Evolutionary conservation across 2,113 vertebrate genomes (phyloP).

Genomic region (Ptilonorhynchus violaceus): DNA sequence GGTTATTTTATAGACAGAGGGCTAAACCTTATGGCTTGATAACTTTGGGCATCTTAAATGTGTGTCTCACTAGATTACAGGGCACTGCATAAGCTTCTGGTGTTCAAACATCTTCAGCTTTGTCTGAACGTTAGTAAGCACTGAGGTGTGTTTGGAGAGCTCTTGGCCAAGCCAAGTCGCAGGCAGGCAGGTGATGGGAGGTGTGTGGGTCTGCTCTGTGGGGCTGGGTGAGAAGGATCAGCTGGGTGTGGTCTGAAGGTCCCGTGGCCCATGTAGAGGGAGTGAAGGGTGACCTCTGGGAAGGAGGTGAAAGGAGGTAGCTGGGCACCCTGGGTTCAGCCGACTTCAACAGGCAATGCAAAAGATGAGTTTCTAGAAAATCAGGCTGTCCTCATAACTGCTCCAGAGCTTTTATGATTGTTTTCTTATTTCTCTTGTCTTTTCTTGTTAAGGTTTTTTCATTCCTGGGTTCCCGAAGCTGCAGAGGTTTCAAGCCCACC

Average conservation of each 20-base stretch:
- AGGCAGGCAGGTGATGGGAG: neutral
- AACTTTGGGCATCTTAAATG: neutral
- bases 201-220: neutral
- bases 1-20: neutral
- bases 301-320: neutral
- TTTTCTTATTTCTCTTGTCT: conserved; percentile 5
- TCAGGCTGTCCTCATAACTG: accelerated
- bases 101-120: neutral
- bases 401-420: neutral
- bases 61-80: neutral
- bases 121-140: neutral
- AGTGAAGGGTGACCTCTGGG: neutral
- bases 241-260: neutral
- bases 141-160: neutral
- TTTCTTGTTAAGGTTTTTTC: conserved; percentile 78
- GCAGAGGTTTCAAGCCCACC: conserved; percentile 87
- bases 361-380: neutral
- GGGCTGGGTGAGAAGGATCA: neutral
- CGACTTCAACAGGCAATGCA: neutral
- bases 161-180: neutral
- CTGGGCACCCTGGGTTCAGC: neutral
- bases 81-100: neutral
- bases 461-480: conserved; percentile 92
- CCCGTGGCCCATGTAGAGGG: neutral
- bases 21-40: neutral